Base-by-base conservation (phyloP, 1,140 invertebrate genomes). In the Papilio dardanus region DNA sequence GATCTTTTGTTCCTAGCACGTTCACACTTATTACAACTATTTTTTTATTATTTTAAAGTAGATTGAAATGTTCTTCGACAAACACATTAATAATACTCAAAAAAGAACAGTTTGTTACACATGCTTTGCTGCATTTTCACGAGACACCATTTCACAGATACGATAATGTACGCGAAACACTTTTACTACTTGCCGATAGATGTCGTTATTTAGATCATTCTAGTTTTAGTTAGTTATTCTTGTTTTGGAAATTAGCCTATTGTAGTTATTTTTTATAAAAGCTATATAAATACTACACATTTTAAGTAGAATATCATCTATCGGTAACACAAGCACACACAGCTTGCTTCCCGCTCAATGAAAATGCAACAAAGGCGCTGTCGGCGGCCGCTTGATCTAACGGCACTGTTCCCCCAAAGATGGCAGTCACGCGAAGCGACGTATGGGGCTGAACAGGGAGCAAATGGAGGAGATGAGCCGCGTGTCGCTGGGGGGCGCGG, bases 371-470 rank as follows among this genome's bases (percentile, higher is more conserved):
- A 65, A 65, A 69, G 14, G 40, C 35, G 74, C 31, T 46, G 74
- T 74, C 75, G 71, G 68, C 68, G 66, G 78, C 80, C 75, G 75
- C 79, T 71, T 35, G 69, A 42, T 81, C 76, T 84, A 84, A 76
- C 74, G 71, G 81, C 86, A 85, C 81, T 82, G 75, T 86, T 88
- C 81, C 86, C 88, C 82, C 86, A 83, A 94, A 94, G 93, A 94
- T 93, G 93, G 93, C 93, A 94, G 93, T 91, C 92, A 94, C 91
- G 88, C 91, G 92, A 94, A 94, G 89, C 84, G 93, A 90, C 92
- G 93, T 83, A 93, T 94, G 88, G 93, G 92, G 84, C 93, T 94
- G 88, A 94, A 93, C 88, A 92, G 92, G 84, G 93, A 94, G 84
- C 91, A 94, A 86, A 93, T 94, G 89, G 93, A 94, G 87, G 93